Percentiles rank a stretch among this genome's conserved stretches.
Evolutionary conservation across 2,113 vertebrate species (phyloP).

Genomic region (Thunnus maccoyii): DNA sequence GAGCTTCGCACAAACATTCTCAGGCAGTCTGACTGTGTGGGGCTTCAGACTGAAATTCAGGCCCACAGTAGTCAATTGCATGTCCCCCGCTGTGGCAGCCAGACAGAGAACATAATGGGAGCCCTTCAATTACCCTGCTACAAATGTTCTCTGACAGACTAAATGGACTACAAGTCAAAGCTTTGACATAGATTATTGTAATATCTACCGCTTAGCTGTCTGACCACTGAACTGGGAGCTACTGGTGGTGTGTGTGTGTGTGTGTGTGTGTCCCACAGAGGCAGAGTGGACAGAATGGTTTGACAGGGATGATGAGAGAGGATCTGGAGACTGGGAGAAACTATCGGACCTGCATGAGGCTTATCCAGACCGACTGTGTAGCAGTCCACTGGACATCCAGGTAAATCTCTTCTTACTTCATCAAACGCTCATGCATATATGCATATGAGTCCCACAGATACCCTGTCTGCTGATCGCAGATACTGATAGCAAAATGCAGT

Average conservation of each 20-base stretch:
- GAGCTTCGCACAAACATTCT: not conserved
- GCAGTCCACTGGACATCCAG: constrained; percentile 93
- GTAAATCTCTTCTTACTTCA: constrained; percentile 73
- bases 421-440: not conserved
- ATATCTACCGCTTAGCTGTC: constrained; percentile 28
- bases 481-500: not conserved
- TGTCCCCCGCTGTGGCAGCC: constrained; percentile 4
- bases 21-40: not conserved
- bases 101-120: constrained; percentile 32
- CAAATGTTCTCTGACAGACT: constrained; percentile 33
- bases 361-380: constrained; percentile 90
- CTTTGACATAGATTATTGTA: constrained; percentile 25
- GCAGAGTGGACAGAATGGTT: constrained; percentile 98
- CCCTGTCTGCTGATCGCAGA: not conserved
- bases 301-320: constrained; percentile 87
- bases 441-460: not conserved
- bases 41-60: constrained; percentile 31
- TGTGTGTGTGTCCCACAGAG: constrained; percentile 81
- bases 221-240: constrained; percentile 30
- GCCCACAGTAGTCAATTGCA: constrained; percentile 29
- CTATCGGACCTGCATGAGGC: constrained; percentile 88
- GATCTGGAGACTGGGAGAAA: constrained; percentile 93
- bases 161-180: constrained; percentile 38
- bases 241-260: constrained; percentile 26
- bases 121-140: constrained; percentile 28